Evolutionary conservation across 2,113 vertebrate genomes (phyloP).

Genomic region (Polypterus senegalus): DNA sequence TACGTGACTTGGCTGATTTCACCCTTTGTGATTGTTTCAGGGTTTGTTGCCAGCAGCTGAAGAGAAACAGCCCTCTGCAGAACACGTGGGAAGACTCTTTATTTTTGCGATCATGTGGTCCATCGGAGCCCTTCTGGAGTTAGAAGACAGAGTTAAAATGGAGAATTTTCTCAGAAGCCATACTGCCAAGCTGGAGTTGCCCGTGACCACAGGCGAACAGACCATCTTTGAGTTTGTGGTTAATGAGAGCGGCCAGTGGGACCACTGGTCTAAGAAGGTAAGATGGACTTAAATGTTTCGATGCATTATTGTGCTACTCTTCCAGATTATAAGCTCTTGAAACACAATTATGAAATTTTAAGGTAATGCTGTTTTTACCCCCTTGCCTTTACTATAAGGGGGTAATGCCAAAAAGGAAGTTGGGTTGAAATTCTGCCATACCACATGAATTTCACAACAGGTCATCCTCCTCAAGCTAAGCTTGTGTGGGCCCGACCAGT

Average conservation of each 20-base stretch:
- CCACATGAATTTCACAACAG: too few relatives aligned
- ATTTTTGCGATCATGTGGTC: constrained; percentile 71
- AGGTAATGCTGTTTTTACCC: too few relatives aligned
- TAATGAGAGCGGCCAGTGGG: constrained; percentile 53
- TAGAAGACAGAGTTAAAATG: constrained; percentile 60
- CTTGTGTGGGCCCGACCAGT: too few relatives aligned
- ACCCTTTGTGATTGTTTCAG: constrained; percentile 30
- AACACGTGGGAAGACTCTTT: constrained; percentile 48
- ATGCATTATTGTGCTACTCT: not conserved
- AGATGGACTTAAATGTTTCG: not conserved
- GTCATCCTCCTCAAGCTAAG: too few relatives aligned
- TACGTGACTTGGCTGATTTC: too few relatives aligned
- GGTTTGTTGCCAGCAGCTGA: constrained; percentile 46
- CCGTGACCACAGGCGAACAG: constrained; percentile 43
- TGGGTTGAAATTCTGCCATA: too few relatives aligned
- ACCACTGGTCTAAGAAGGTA: constrained; percentile 67
- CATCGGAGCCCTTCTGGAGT: constrained; percentile 59
- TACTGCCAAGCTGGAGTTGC: constrained; percentile 48
- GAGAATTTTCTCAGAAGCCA: constrained; percentile 51
- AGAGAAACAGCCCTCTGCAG: constrained; percentile 41
- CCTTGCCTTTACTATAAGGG: too few relatives aligned
- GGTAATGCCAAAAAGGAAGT: too few relatives aligned
- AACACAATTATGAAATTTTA: not conserved
- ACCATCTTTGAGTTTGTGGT: constrained; percentile 68
- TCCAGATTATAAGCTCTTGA: too few relatives aligned